A percentile compares a stretch with the other conserved stretches of the same genome.
Evolutionary conservation across 2,113 vertebrate genomes (phyloP).

Genomic region (Aptenodytes patagonicus): DNA sequence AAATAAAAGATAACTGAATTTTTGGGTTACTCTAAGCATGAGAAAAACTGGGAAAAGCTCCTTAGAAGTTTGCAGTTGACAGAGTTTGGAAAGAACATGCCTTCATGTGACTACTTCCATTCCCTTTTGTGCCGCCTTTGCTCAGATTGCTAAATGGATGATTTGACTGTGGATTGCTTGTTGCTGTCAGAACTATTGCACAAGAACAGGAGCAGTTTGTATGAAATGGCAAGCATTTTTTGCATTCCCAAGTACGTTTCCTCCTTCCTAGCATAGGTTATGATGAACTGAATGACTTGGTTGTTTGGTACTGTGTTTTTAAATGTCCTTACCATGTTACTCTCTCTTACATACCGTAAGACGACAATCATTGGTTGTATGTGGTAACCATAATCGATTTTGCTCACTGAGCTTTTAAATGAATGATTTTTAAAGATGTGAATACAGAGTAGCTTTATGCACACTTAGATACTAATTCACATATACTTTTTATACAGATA

Average conservation of each 20-base stretch:
- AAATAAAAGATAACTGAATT: not conserved
- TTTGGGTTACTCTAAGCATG: not conserved
- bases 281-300: not conserved
- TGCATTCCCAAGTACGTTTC: not conserved
- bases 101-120: not conserved
- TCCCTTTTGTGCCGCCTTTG: not conserved
- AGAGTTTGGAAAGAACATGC: not conserved
- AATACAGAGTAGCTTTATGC: not conserved
- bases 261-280: not conserved
- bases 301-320: not conserved
- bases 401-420: not conserved
- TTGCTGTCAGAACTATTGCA: not conserved
- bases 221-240: not conserved
- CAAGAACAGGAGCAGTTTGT: not conserved
- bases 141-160: not conserved
- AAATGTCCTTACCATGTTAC: not conserved
- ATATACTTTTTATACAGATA: not conserved
- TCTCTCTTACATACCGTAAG: accelerated
- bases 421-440: not conserved
- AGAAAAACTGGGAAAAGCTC: not conserved
- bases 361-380: not conserved
- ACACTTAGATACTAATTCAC: not conserved
- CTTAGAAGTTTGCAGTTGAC: not conserved
- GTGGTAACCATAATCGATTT: accelerated
- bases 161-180: not conserved